A percentile compares a stretch with the other conserved stretches of the same genome.
Conservation (phyloP, 2,113 vertebrate genomes). For the Tapirus terrestris region DNA sequence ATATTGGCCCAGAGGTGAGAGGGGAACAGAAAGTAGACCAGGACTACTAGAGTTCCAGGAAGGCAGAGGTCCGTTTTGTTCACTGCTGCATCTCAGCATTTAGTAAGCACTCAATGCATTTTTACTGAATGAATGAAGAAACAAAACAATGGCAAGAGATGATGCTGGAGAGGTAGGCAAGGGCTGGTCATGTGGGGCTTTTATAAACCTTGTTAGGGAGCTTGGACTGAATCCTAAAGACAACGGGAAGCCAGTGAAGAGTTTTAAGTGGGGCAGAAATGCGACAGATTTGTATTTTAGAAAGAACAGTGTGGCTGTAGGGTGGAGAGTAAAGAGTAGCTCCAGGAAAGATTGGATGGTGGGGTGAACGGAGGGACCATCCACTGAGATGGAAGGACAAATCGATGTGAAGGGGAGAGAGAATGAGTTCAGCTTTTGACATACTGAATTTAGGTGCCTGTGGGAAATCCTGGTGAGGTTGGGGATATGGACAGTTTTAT, state of each 20-base stretch:
- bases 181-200: background rate
- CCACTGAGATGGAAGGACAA: background rate
- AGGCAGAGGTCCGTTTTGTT: background rate
- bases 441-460: background rate
- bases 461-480: background rate
- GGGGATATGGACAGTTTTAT: background rate
- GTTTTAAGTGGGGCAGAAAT: background rate
- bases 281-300: background rate
- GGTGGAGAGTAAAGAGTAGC: background rate
- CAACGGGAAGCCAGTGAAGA: background rate
- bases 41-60: background rate
- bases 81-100: background rate
- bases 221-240: conserved; percentile 1
- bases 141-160: background rate
- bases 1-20: background rate
- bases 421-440: background rate
- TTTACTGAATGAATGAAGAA: conserved; percentile 52
- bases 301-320: background rate
- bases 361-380: background rate
- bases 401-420: background rate
- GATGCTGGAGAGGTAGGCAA: background rate
- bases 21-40: background rate
- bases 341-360: background rate
- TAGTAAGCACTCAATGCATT: background rate
- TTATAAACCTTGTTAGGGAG: background rate